Percentiles rank a stretch among this genome's conserved stretches.
Conservation (phyloP, 2,888 invertebrate genomes). For the Rotaria magnacalcarata region DNA sequence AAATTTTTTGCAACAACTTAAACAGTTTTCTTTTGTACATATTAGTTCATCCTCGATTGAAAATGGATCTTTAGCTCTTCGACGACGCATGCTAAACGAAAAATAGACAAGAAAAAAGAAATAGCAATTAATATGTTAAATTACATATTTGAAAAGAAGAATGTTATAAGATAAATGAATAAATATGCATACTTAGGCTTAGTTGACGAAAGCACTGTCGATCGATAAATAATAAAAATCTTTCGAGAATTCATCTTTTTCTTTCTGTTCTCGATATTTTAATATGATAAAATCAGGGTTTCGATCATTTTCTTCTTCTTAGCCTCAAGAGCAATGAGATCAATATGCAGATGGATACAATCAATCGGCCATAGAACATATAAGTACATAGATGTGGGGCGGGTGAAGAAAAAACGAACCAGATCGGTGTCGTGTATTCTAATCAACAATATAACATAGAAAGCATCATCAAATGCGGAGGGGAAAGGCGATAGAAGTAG, state of each 20-base stretch:
- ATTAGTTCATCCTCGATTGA: not conserved
- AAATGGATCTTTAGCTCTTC: not conserved
- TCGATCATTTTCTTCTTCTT: too few species aligned
- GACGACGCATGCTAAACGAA: not conserved
- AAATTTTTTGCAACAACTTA: constrained; percentile 45
- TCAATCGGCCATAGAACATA: not conserved
- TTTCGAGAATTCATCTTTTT: not conserved
- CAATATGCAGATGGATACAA: not conserved
- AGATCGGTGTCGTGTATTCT: not conserved
- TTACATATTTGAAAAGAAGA: not conserved
- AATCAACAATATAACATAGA: not conserved
- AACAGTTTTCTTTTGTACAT: constrained; percentile 43
- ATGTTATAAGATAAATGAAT: not conserved
- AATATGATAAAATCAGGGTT: too few species aligned
- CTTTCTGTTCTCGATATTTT: not conserved
- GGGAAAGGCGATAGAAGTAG: not conserved
- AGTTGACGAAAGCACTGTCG: not conserved
- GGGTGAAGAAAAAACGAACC: not conserved
- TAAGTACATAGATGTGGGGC: not conserved
- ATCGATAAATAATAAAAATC: constrained; percentile 8
- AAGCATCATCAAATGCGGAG: not conserved
- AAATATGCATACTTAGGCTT: not conserved
- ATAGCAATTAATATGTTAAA: not conserved
- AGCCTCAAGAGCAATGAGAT: not conserved
- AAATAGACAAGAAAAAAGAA: not conserved